Evolutionary conservation across 92 coral and sea anemone genomes (phyloP), one percentile per base, ranked within the genome.

Genomic region (Phenganax subtilis): DNA sequence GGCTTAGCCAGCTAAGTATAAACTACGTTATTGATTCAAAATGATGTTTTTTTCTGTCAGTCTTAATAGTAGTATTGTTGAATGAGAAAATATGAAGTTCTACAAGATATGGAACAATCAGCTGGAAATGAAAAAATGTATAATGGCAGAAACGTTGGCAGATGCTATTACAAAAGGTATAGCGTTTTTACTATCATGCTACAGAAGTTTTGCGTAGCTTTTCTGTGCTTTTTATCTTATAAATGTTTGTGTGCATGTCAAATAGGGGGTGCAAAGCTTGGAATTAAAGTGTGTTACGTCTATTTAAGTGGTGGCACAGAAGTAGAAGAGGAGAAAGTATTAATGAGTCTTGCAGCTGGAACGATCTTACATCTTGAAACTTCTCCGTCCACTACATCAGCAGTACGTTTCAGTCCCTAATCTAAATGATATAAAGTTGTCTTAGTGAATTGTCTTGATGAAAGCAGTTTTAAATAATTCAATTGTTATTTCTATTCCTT

Each of bases 261-360:
- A 37, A 71, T 55, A 71, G 75, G 75, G 14, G 29, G 52, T 30
- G 75, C 31, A 55, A 71, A 71, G 44, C 29, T 71, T 47, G 52
- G 55, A 16, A n/a, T 71, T 20, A 29, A 71, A 71, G 14, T 71
- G 31, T 3, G 3, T 10, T 20, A 29, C 3, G 75, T 71, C 52
- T 71, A 20, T 9, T 37, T 71, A 25, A 20, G 8, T 47, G 75
- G 29, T 47, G 75, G 54, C 0, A 71, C 55, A 9, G 75, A 71
- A 71, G 5, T 71, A 20, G 75, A 71, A 12, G 75, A 71, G 4
- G 75, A 71, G 2, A 10, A 71, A 25, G 54, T 71, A 10, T 30
- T 71, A 55, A 71, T 71, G 52, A 71, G 75, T 47, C 75, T 20
- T 10, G 52, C 0, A 20, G 75, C 51, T 16, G 75, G 75, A 17